phyloP scores from a whole-genome alignment of 2,888 invertebrate genomes.

The Polietes domitor region DNA sequence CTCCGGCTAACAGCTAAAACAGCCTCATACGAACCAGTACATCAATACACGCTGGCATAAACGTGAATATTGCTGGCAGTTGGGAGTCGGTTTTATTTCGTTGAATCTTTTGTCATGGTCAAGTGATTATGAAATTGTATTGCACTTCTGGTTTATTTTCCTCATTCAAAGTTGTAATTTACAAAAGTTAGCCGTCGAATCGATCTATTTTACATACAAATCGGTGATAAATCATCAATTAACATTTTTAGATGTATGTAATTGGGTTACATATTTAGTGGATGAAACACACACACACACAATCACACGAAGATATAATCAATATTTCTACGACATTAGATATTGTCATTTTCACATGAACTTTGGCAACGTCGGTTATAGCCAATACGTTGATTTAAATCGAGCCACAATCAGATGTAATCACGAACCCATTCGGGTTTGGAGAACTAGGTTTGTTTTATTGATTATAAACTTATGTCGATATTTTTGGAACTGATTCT shows the following conservation, averaged over 20 bases:
- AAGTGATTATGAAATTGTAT: constrained; percentile 69
- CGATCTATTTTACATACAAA: constrained; percentile 42
- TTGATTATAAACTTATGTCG: too few relatives aligned
- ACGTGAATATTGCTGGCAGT: not conserved
- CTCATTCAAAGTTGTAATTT: constrained; percentile 33
- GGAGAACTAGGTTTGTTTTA: too few relatives aligned
- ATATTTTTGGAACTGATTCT: too few relatives aligned
- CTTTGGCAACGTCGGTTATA: too few relatives aligned
- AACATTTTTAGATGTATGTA: not conserved
- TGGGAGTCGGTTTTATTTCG: constrained; percentile 6
- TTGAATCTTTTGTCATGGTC: constrained; percentile 73
- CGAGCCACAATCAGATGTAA: too few relatives aligned
- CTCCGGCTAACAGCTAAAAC: not conserved
- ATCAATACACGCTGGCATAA: not conserved
- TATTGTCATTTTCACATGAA: too few relatives aligned
- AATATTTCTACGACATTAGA: too few relatives aligned
- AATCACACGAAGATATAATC: too few relatives aligned
- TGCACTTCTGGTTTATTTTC: constrained; percentile 35
- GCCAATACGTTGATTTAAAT: too few relatives aligned
- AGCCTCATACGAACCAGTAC: not conserved
- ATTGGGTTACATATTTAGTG: not conserved
- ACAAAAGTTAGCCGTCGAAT: constrained; percentile 16
- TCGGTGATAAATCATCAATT: constrained; percentile 44
- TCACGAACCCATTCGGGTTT: too few relatives aligned
- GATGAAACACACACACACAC: too few relatives aligned